These are phyloP conservation scores for Oscheius myriophilus DNA, from an alignment of 2,888 invertebrate genomes.

Conservation along the genomic window DNA sequence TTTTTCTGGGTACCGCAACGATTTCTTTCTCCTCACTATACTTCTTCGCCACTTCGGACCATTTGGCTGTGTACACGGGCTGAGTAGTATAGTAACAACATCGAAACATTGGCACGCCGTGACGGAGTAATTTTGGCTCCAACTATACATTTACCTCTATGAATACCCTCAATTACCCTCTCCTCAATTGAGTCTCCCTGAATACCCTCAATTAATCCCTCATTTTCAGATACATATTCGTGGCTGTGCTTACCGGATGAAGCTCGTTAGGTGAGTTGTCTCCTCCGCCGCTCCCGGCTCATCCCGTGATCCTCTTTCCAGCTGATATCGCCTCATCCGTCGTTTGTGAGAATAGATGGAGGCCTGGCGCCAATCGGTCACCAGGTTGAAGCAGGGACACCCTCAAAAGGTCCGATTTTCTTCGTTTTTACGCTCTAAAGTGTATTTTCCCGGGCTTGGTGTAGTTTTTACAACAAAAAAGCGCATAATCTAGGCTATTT, in stretches of 20 bases:
- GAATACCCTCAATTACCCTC: neutral
- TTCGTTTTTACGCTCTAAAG: no score
- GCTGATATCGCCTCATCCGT: conserved; percentile 6
- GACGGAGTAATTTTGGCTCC: no score
- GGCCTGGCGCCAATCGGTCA: conserved; percentile 24
- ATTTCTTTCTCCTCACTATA: no score
- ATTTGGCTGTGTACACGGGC: no score
- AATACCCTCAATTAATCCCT: neutral
- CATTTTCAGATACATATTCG: conserved; percentile 9
- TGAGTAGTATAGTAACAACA: no score
- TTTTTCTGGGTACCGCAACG: no score
- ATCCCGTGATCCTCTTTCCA: conserved; percentile 1
- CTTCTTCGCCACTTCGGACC: no score
- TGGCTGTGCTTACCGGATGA: conserved; percentile 15
- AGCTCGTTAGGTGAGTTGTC: conserved; percentile 17
- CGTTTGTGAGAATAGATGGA: conserved; percentile 14
- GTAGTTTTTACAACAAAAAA: neutral
- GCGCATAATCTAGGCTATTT: no score
- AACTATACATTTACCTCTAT: neutral
- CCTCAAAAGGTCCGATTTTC: conserved; percentile 18
- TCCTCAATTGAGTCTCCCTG: no score
- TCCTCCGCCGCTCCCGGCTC: no score
- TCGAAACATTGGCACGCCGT: no score
- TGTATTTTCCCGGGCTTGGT: neutral
- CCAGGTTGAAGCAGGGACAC: conserved; percentile 23